phyloP scores from a whole-genome alignment of 2,797 vertebrate genomes.

The Thripadectes ignobilis region DNA sequence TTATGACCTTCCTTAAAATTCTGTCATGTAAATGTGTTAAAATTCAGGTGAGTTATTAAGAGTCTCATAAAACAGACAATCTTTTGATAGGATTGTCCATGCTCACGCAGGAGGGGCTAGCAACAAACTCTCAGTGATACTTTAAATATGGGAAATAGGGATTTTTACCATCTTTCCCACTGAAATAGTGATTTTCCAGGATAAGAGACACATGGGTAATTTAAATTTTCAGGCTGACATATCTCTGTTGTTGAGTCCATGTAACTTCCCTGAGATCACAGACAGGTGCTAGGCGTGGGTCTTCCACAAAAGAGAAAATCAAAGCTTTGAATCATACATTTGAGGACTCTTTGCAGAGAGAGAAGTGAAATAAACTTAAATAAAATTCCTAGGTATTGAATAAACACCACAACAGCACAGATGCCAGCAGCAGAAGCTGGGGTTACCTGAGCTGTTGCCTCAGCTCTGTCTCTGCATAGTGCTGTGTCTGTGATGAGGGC shows the following conservation, averaged over 20 bases:
- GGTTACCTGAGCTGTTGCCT: background rate
- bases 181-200: background rate
- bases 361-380: conserved; percentile 10
- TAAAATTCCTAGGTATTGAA: background rate
- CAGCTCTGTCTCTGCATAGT: fast-evolving
- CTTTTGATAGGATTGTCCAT: background rate
- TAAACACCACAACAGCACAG: background rate
- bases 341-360: background rate
- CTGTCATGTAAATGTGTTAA: background rate
- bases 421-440: background rate
- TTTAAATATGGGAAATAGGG: background rate
- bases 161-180: background rate
- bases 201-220: background rate
- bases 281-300: background rate
- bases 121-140: background rate
- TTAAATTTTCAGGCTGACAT: background rate
- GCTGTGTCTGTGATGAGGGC: fast-evolving
- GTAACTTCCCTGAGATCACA: background rate
- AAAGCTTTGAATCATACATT: conserved; percentile 32
- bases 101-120: background rate
- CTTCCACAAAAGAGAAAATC: conserved; percentile 12
- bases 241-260: background rate
- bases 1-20: background rate
- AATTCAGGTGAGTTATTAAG: background rate
- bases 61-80: background rate